Percentiles rank a stretch among this genome's conserved stretches.
phyloP scores from a whole-genome alignment of 2,888 invertebrate species.

The Parnassius mnemosyne region DNA sequence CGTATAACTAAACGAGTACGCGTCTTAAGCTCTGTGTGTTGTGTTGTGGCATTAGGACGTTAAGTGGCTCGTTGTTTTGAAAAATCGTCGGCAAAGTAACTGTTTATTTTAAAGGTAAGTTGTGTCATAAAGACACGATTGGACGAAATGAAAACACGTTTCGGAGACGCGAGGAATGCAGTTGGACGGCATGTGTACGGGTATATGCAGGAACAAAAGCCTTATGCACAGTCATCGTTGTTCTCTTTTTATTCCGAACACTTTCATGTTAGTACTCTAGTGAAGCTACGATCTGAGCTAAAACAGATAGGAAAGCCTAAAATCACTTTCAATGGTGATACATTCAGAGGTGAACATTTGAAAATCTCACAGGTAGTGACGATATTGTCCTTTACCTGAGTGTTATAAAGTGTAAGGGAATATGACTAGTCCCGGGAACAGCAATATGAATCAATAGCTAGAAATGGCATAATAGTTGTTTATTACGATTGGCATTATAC shows the following conservation, averaged over 20 bases:
- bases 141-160: constrained; percentile 69
- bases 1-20: constrained; percentile 55
- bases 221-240: constrained; percentile 72
- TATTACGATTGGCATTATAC: not conserved
- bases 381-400: constrained; percentile 61
- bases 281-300: constrained; percentile 33
- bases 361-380: constrained; percentile 24
- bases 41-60: constrained; percentile 54
- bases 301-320: constrained; percentile 1
- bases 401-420: constrained; percentile 54
- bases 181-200: constrained; percentile 75
- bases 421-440: constrained; percentile 51
- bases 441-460: constrained; percentile 43
- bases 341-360: not conserved
- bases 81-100: constrained; percentile 65
- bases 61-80: constrained; percentile 45
- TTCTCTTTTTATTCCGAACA: constrained; percentile 65
- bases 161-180: constrained; percentile 76
- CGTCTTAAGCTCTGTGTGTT: constrained; percentile 59
- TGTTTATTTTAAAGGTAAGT: constrained; percentile 78
- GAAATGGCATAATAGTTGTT: constrained; percentile 34
- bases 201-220: constrained; percentile 77
- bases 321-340: too few species aligned
- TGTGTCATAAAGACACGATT: constrained; percentile 71
- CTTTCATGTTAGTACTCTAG: constrained; percentile 51